phyloP scores from a whole-genome alignment of 2,797 vertebrate genomes.

The Gallinago stenura region DNA sequence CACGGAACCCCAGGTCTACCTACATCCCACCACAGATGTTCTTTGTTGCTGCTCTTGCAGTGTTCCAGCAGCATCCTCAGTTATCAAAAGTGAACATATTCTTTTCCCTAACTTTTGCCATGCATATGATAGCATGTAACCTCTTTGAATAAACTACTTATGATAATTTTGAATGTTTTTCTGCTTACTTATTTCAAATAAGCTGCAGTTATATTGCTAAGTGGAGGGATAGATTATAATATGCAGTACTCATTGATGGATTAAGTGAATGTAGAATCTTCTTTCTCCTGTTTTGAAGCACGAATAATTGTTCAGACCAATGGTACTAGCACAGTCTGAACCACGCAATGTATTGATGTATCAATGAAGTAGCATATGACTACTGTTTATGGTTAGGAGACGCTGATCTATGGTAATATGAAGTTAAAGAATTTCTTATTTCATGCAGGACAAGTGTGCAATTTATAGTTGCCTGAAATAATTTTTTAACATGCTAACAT shows the following conservation, averaged over 20 bases:
- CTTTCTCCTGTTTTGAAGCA: not conserved
- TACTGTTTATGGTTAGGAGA: not conserved
- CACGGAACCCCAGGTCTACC: too few species aligned
- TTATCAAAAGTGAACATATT: too few species aligned
- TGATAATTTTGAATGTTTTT: not conserved
- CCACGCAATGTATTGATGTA: not conserved
- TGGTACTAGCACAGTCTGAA: not conserved
- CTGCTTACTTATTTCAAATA: not conserved
- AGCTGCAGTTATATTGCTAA: not conserved
- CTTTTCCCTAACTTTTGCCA: too few species aligned
- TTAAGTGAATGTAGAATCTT: not conserved
- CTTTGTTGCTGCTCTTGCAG: too few species aligned
- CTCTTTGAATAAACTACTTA: not conserved
- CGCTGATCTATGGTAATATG: not conserved
- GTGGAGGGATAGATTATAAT: not conserved
- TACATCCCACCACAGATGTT: too few species aligned
- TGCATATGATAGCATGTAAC: too few species aligned
- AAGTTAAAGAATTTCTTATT: not conserved
- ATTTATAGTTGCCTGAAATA: not conserved
- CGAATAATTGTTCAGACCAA: not conserved
- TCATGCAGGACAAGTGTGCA: not conserved
- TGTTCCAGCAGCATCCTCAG: too few species aligned
- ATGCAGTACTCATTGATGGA: not conserved
- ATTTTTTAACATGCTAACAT: not conserved
- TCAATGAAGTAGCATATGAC: not conserved